Base-by-base conservation (phyloP, 2,113 vertebrate genomes). In the Megaceryle torquata region DNA sequence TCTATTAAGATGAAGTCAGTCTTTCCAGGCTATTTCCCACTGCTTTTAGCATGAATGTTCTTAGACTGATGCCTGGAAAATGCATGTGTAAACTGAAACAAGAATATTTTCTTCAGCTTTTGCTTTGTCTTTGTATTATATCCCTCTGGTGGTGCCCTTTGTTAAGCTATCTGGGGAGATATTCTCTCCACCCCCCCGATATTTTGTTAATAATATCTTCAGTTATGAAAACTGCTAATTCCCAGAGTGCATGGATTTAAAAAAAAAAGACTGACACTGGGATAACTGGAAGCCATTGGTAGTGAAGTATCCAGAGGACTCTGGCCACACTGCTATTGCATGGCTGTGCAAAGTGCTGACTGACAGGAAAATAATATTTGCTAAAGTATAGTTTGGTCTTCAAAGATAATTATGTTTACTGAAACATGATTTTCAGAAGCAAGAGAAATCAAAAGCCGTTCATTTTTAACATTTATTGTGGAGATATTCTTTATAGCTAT, bases 341-440 rank as follows among this genome's bases (percentile, higher is more conserved):
- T 39, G 72, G 50, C 68, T 72, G 9, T 86, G 74, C 60, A 78
- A 87, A 68, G 17, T 89, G n/a, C 61, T 92, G 82, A 81, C 28
- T 94, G 92, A 93, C 83, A 92, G 71, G 51, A 91, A 95, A 95
- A 88, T 89, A 82, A 76, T 65, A n/a, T 61, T 76, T 76, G 67
- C 33, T 92, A 53, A 91, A 88, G 74, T 41, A 79, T 48, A 88
- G 48, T 75, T 68, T 89, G 44, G 12, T 91, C 35, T 91, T 92
- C 60, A 83, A 59, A 94, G 70, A 89, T 14, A 93, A 67, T 95
- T 89, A 60, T 76, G n/a, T 96, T 95, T 94, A 56, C 41, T 82
- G n/a, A 94, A 95, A 88, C 33, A 89, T 2, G 11, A 37, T 88
- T 96, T 95, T 94, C 78, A 95, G 78, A 96, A 85, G 50, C 39